Base-by-base conservation (phyloP, 2,888 invertebrate genomes). In the Sylvicola cinctus region DNA sequence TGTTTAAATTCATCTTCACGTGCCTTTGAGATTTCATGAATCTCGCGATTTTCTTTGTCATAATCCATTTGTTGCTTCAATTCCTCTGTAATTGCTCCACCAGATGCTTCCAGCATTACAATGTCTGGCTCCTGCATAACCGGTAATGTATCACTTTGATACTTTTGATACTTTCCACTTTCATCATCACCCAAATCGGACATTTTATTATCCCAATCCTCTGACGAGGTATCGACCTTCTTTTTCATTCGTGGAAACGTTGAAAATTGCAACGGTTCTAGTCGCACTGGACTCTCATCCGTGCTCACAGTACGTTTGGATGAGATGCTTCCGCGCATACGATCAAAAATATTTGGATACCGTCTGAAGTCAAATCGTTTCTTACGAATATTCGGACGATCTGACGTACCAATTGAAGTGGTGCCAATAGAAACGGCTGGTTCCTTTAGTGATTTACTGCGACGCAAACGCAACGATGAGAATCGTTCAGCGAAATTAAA, bases 331-430 rank as follows among this genome's bases (percentile, higher is more conserved):
- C 50, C 52, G 43, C 53, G 54, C 32, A 51, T 54, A 32, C 53
- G 49, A 29, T 32, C 23, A 45, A 74, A 71, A 42, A 83, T 65
- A 44, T 81, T 67, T 1, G 84, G 84, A 49, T 77, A 81, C 1
- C 84, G 83, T 44, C 71, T 70, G 41, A 77, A 72, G 53, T 78
- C 77, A 48, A 72, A 70, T 2, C 20, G 32, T 36, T 36, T 36
- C 12, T 36, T 36, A 31, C 66, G 66, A 36, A 64, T 62, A 26
- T 61, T 59, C 36, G 63, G 61, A 43, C 54, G 31, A 3, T 10
- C 25, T 6, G 39, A 31, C 7, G 44, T 40, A 36, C 46, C 36
- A 30, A 43, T 39, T 4, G 42, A 37, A 26, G 42, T 42, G 4
- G 41, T 35, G 12, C 45, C 40, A 36, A 45, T 45, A 10, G 40